These are phyloP conservation scores for Drosophila leonis DNA, from an alignment of 2,888 invertebrate species.

Conservation along the genomic window DNA sequence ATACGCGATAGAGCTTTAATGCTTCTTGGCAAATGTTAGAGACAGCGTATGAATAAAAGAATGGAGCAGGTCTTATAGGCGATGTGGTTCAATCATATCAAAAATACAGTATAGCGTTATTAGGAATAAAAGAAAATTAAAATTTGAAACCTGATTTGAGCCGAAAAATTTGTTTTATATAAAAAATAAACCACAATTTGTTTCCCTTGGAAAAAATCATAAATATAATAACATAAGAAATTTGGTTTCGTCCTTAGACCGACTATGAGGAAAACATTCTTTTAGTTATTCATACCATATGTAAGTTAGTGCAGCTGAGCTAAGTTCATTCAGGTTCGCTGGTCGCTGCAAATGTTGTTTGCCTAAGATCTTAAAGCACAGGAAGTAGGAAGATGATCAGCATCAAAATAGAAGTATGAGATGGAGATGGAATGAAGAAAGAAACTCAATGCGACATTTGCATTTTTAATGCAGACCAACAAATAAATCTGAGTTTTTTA, in stretches of 20 bases:
- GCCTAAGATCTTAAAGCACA: constrained; percentile 76
- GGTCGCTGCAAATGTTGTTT: constrained; percentile 69
- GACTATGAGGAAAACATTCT: not conserved
- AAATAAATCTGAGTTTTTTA: constrained; percentile 67
- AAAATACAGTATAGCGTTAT: not conserved
- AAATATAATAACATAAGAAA: not conserved
- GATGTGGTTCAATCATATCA: not conserved
- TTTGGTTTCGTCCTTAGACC: too few relatives aligned
- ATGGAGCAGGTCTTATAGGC: constrained; percentile 29
- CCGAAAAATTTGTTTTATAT: not conserved
- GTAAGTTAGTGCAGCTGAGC: constrained; percentile 21
- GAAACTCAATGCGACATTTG: constrained; percentile 81
- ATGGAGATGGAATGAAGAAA: constrained; percentile 15
- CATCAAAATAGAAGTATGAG: constrained; percentile 22
- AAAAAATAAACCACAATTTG: not conserved
- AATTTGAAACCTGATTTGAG: not conserved
- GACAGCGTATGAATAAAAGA: constrained; percentile 13
- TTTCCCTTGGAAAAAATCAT: not conserved
- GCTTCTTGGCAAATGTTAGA: constrained; percentile 8
- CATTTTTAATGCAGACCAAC: constrained; percentile 83
- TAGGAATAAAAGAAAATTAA: not conserved
- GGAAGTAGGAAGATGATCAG: constrained; percentile 59
- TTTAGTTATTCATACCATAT: not conserved
- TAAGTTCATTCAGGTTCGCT: constrained; percentile 44
- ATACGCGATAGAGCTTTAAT: constrained; percentile 18